Evolutionary conservation across 2,888 invertebrate genomes (phyloP).

Genomic region (Argyresthia goedartella): DNA sequence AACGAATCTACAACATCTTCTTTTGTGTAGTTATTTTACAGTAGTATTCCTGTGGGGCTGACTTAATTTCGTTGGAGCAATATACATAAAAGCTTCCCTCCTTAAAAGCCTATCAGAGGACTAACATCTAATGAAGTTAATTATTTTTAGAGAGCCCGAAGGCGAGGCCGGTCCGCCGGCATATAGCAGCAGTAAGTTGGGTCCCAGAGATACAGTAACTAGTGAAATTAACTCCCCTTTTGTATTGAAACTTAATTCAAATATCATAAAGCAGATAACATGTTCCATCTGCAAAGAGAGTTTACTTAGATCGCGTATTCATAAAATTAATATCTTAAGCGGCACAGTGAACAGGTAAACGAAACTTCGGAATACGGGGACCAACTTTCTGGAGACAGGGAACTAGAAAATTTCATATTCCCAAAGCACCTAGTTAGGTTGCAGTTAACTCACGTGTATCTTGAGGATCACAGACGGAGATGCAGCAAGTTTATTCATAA

Average conservation of each 20-base stretch:
- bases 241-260: not conserved
- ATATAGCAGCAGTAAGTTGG: too few relatives aligned
- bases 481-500: too few relatives aligned
- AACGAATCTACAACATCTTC: not conserved
- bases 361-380: slow-evolving; percentile 33
- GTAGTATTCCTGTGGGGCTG: too few relatives aligned
- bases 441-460: slow-evolving; percentile 13
- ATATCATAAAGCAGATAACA: slow-evolving; percentile 4
- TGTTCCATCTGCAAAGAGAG: slow-evolving; percentile 31
- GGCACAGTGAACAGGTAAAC: slow-evolving; percentile 38
- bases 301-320: slow-evolving; percentile 34
- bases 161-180: too few relatives aligned
- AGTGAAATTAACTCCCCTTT: not conserved
- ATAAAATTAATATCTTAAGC: slow-evolving; percentile 46
- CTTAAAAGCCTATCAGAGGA: too few relatives aligned
- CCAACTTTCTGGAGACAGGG: slow-evolving; percentile 48
- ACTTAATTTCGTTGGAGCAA: too few relatives aligned
- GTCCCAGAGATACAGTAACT: not conserved
- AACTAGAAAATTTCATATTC: slow-evolving; percentile 55
- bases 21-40: too few relatives aligned
- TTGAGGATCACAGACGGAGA: too few relatives aligned
- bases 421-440: slow-evolving; percentile 17
- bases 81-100: too few relatives aligned
- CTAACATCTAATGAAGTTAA: too few relatives aligned
- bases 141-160: too few relatives aligned